These are phyloP conservation scores for Hybognathus amarus DNA, from an alignment of 2,797 vertebrate species.

Conservation along the genomic window DNA sequence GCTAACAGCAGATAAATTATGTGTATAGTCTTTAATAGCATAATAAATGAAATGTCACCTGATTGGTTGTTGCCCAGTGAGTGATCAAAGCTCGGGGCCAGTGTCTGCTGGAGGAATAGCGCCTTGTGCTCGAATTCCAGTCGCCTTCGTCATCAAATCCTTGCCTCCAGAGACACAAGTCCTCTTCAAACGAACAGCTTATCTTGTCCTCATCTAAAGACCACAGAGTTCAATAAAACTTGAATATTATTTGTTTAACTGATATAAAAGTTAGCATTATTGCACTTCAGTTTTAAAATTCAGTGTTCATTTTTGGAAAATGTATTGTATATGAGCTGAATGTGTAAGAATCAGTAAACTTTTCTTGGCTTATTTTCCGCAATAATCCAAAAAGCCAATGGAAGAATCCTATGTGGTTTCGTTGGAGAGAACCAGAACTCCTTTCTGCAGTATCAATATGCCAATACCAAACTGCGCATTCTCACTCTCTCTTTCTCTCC, in stretches of 20 bases:
- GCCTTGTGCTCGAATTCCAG: conserved; percentile 80
- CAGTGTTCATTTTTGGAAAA: not conserved
- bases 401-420: not conserved
- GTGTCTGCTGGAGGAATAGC: conserved; percentile 70
- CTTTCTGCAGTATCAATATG: too few relatives aligned
- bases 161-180: conserved; percentile 90
- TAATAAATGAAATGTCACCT: conserved; percentile 70
- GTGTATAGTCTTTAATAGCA: not conserved
- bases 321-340: not conserved
- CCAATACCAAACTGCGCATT: too few relatives aligned
- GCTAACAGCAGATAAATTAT: not conserved
- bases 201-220: conserved; percentile 79
- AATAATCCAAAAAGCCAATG: not conserved
- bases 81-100: conserved; percentile 89
- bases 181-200: conserved; percentile 85
- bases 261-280: not conserved
- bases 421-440: not conserved
- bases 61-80: conserved; percentile 86
- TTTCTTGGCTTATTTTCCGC: too few relatives aligned
- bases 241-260: not conserved
- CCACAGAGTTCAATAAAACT: not conserved
- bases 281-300: not conserved
- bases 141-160: conserved; percentile 74
- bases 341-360: too few relatives aligned
- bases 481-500: too few relatives aligned